Evolutionary conservation across 2,113 vertebrate species (phyloP).

Genomic region (Eulemur macaco): DNA sequence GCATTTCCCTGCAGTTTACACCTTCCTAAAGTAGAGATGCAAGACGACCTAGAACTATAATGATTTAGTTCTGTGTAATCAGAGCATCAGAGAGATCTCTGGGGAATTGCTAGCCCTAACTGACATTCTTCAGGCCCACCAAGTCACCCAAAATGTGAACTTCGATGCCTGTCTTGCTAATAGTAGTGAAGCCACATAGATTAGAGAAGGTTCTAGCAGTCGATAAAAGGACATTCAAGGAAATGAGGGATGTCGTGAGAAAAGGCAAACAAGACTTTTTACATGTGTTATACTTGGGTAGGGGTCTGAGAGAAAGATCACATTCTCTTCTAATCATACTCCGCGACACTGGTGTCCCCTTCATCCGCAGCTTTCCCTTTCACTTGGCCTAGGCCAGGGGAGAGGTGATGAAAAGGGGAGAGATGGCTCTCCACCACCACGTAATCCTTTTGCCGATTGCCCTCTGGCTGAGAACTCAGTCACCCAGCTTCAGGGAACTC

Average conservation of each 20-base stretch:
- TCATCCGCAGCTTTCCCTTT: constrained; percentile 9
- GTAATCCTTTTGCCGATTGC: constrained; percentile 60
- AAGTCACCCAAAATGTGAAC: background rate
- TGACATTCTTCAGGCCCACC: background rate
- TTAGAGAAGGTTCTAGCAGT: background rate
- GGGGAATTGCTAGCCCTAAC: background rate
- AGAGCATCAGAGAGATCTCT: background rate
- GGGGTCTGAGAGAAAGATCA: background rate
- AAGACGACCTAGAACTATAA: background rate
- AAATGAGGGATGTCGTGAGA: background rate
- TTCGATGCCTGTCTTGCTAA: background rate
- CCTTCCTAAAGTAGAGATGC: background rate
- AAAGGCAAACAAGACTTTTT: background rate
- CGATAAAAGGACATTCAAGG: background rate
- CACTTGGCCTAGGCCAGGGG: background rate
- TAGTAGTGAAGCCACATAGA: background rate
- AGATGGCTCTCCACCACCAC: constrained; percentile 57
- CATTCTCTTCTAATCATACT: background rate
- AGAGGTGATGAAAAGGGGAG: constrained; percentile 73
- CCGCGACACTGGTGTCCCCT: background rate
- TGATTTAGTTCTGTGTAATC: background rate
- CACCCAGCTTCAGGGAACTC: constrained; percentile 63
- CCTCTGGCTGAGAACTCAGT: constrained; percentile 64
- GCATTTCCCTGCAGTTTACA: background rate
- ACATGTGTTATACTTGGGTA: background rate